phyloP scores from a whole-genome alignment of 2,888 invertebrate species.

The Tipula lateralis region DNA sequence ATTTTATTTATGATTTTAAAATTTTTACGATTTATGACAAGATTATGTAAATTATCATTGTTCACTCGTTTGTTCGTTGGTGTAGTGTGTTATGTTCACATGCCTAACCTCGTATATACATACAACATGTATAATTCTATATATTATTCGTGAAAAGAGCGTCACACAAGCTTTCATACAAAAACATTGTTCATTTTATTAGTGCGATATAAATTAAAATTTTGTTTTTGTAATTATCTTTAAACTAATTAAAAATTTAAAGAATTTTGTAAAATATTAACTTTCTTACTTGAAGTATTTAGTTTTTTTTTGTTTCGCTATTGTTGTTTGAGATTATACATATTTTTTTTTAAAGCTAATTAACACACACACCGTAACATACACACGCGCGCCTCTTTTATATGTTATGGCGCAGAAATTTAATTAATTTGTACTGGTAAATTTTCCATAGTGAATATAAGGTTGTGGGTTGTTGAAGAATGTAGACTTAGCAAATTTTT shows the following conservation, averaged over 20 bases:
- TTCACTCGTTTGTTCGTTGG: background rate
- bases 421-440: background rate
- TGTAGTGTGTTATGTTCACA: background rate
- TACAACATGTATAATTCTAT: background rate
- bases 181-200: background rate
- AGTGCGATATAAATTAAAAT: background rate
- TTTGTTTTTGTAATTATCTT: slow-evolving; percentile 20
- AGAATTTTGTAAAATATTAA: background rate
- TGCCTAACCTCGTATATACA: background rate
- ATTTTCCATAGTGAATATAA: too few species aligned
- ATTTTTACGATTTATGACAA: background rate
- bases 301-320: background rate
- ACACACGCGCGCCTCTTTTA: background rate
- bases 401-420: background rate
- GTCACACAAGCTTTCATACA: background rate
- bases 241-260: background rate
- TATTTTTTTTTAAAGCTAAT: background rate
- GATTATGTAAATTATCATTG: background rate
- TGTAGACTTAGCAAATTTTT: too few species aligned
- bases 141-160: background rate
- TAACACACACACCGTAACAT: background rate
- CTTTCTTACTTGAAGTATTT: background rate
- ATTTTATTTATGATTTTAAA: background rate
- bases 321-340: background rate
- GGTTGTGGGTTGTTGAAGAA: too few species aligned